Evolutionary conservation across 2,113 vertebrate genomes (phyloP), one percentile per base, ranked within the genome.

Genomic region (Cryptoleucopteryx plumbea): DNA sequence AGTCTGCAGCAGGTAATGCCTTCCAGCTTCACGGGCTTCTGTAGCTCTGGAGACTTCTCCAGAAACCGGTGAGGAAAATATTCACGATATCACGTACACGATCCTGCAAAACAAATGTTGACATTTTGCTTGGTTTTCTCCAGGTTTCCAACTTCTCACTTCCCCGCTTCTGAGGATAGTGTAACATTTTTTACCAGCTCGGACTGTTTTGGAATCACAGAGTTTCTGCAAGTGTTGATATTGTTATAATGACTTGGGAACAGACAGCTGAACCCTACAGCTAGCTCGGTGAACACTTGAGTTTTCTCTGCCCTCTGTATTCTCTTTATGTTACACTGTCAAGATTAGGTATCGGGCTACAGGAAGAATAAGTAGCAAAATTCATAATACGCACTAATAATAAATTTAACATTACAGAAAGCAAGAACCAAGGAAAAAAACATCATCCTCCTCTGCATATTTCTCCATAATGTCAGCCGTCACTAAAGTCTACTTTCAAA

Each of bases 231-330:
- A 9, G 43, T 10, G 15, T 40, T 47, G 32, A 3, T 34, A 2
- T 9, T 27, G 27, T 29, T 56, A 1, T 0, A 9, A 6, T 9
- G 42, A 18, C 48, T 32, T 20, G 6, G 47, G 66, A 45, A 14
- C 23, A 14, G 56, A 26, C 8, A 34, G 38, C 52, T 7, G 40
- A 55, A 38, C 40, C 38, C 26, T 36, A 3, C 31, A 32, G n/a
- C 52, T 50, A n/a, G 31, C 34, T 55, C 9, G 0, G 56, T 1
- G 19, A 47, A 9, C 27, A 0, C 21, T 3, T 3, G 11, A 48
- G 20, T 45, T 31, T 67, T 40, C 65, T 42, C 22, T 36, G 61
- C 16, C 32, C 13, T 52, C 7, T 26, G 17, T 40, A 5, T n/a
- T 56, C 36, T 45, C 53, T 62, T 56, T 5, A 10, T 1, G 11